phyloP scores from a whole-genome alignment of 2,797 vertebrate genomes.

The Tenualosa thibaudeaui region DNA sequence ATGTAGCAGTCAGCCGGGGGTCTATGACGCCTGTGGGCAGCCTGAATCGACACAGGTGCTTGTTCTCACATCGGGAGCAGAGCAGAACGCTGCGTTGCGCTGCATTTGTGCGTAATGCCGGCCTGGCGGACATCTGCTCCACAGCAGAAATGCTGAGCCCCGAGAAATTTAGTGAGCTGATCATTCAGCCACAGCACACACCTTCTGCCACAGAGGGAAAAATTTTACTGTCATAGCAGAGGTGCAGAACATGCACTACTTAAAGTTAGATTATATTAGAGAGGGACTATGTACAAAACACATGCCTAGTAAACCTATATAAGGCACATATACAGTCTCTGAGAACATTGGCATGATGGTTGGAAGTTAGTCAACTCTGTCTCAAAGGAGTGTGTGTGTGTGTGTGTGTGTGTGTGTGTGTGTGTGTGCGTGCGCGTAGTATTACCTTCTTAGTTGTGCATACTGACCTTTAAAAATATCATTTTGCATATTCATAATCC shows the following conservation, averaged over 20 bases:
- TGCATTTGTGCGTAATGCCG: neutral
- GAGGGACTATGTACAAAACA: no score
- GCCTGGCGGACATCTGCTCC: slow-evolving; percentile 16
- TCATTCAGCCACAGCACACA: neutral
- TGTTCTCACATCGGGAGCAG: neutral
- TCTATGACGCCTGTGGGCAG: neutral
- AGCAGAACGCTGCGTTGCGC: neutral
- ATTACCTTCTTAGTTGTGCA: no score
- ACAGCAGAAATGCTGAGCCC: neutral
- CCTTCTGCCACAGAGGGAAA: neutral
- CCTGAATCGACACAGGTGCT: neutral
- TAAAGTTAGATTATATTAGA: no score
- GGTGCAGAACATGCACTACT: neutral
- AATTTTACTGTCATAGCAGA: neutral
- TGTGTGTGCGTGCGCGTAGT: no score
- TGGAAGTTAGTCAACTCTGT: no score
- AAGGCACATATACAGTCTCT: neutral
- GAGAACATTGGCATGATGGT: neutral
- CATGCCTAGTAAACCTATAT: no score
- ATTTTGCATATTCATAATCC: neutral
- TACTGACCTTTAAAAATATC: neutral
- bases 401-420: no score
- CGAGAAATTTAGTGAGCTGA: neutral
- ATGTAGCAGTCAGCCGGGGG: slow-evolving; percentile 1
- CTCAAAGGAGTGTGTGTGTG: no score